These are phyloP conservation scores for Erithacus rubecula DNA, from an alignment of 2,797 vertebrate species.

Conservation along the genomic window DNA sequence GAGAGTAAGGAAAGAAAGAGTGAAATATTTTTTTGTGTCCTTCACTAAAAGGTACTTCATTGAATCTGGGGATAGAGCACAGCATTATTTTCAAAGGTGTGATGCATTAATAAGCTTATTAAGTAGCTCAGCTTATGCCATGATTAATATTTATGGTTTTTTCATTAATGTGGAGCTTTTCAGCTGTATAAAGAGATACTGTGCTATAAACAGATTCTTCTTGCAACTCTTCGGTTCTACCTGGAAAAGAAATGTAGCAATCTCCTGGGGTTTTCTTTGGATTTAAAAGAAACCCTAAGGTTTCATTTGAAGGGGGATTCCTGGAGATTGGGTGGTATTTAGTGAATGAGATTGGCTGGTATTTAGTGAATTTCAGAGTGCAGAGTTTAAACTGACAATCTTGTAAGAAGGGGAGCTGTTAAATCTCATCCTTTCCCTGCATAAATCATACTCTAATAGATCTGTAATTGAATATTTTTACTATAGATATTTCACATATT, in stretches of 20 bases:
- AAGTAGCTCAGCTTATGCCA: neutral
- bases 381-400: neutral
- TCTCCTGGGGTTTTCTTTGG: neutral
- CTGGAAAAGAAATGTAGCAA: neutral
- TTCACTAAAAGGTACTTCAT: neutral
- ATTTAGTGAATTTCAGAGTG: neutral
- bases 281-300: neutral
- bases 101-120: neutral
- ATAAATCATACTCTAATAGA: neutral
- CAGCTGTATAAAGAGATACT: neutral
- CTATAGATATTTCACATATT: neutral
- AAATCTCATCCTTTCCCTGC: neutral
- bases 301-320: slow-evolving; percentile 11
- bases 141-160: neutral
- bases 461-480: neutral
- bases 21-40: neutral
- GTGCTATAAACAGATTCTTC: neutral
- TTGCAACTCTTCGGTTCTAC: neutral
- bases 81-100: neutral
- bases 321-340: neutral
- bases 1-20: neutral
- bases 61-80: neutral
- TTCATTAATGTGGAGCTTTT: neutral
- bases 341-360: neutral
- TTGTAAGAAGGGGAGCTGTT: neutral